phyloP scores from a whole-genome alignment of 2,113 vertebrate species.

The Sinocyclocheilus maitianheensis region DNA sequence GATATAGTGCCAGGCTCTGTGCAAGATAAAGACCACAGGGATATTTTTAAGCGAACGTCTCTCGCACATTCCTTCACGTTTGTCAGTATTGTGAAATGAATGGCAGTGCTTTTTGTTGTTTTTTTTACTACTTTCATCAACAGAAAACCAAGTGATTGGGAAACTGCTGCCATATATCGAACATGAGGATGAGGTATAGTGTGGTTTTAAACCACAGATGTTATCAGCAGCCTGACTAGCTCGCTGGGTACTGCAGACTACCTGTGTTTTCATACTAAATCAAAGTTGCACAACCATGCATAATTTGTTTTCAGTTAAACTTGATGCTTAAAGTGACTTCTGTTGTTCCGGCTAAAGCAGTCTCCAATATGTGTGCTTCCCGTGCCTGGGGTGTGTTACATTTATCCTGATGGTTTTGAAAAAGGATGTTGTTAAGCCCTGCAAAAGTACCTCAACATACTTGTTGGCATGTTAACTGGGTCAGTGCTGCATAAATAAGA shows the following conservation, averaged over 20 bases:
- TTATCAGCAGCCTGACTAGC: conserved; percentile 53
- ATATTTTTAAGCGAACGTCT: not conserved
- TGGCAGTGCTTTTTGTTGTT: not conserved
- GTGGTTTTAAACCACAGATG: conserved; percentile 55
- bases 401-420: conserved; percentile 26
- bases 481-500: conserved; percentile 15
- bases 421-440: conserved; percentile 27
- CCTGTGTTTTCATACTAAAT: conserved; percentile 1
- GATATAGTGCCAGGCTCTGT: not conserved
- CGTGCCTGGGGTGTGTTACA: not conserved
- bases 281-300: conserved; percentile 22
- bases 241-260: conserved; percentile 8
- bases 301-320: not conserved
- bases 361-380: not conserved
- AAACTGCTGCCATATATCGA: conserved; percentile 19
- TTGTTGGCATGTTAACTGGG: conserved; percentile 48
- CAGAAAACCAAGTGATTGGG: not conserved
- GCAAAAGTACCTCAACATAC: conserved; percentile 44
- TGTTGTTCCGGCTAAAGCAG: not conserved
- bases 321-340: not conserved
- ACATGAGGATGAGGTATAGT: not conserved
- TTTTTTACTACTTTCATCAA: conserved; percentile 8
- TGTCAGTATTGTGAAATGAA: not conserved
- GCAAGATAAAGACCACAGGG: not conserved
- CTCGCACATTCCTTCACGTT: not conserved